Evolutionary conservation across 2,888 invertebrate species (phyloP).

Genomic region (Eristalis tenax): DNA sequence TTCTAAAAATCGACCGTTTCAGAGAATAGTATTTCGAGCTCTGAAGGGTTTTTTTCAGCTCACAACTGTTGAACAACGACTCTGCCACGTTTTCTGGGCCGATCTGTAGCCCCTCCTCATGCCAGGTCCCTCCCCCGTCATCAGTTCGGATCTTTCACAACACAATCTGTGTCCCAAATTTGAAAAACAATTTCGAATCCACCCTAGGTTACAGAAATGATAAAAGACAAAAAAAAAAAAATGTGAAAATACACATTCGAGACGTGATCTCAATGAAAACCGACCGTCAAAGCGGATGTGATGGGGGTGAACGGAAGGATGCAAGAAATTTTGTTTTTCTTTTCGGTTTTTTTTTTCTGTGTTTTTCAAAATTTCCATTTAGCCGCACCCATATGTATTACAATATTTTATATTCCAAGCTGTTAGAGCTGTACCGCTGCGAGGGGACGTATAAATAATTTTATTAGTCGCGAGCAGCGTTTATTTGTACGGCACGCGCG

Average conservation of each 20-base stretch:
- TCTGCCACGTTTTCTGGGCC: too few species aligned
- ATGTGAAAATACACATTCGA: background rate
- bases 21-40: too few species aligned
- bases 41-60: too few species aligned
- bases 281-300: constrained; percentile 12
- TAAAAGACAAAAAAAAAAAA: background rate
- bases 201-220: background rate
- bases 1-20: too few species aligned
- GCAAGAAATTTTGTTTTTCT: background rate
- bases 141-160: too few species aligned
- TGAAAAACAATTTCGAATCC: background rate
- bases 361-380: constrained; percentile 14
- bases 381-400: constrained; percentile 11
- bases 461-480: constrained; percentile 60
- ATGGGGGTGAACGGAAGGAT: constrained; percentile 20
- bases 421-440: constrained; percentile 2
- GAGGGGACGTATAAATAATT: constrained; percentile 39
- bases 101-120: too few species aligned
- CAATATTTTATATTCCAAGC: constrained; percentile 25
- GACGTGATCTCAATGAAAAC: constrained; percentile 13
- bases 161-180: background rate
- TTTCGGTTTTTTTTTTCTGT: background rate
- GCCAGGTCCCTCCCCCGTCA: too few species aligned
- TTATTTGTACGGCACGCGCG: constrained; percentile 45
- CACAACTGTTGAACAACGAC: too few species aligned